These are phyloP conservation scores for Panthera leo DNA, from an alignment of 2,113 vertebrate species.

Conservation along the genomic window DNA sequence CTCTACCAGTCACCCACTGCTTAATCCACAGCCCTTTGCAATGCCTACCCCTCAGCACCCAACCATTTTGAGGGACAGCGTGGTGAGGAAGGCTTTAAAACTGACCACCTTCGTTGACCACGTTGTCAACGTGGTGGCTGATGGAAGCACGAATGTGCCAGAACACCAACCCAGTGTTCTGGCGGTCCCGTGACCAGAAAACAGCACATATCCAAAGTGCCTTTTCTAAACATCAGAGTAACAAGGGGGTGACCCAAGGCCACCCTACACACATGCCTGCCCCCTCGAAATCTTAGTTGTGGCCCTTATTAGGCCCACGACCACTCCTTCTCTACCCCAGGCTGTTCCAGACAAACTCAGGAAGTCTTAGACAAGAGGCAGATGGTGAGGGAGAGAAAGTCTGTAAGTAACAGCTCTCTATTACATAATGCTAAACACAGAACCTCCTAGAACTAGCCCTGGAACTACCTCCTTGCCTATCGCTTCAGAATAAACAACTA, in stretches of 20 bases:
- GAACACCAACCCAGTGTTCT: neutral
- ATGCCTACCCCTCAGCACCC: neutral
- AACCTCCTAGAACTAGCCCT: neutral
- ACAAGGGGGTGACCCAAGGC: neutral
- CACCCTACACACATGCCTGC: neutral
- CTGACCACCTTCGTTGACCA: neutral
- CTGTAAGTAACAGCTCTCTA: neutral
- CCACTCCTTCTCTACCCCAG: neutral
- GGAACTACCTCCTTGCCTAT: neutral
- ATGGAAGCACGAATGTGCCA: neutral
- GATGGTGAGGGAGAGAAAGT: constrained; percentile 19
- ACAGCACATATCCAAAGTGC: neutral
- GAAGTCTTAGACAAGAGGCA: constrained; percentile 49
- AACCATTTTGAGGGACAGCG: neutral
- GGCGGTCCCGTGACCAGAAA: neutral
- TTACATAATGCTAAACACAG: constrained; percentile 38
- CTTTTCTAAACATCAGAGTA: neutral
- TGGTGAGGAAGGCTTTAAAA: neutral
- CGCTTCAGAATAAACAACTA: neutral
- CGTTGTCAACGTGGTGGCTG: neutral
- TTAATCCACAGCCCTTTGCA: no score
- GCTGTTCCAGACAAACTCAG: constrained; percentile 28
- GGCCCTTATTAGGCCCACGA: neutral
- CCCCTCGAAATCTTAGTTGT: neutral
- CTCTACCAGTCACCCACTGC: neutral